A percentile compares a stretch with the other conserved stretches of the same genome.
These are phyloP conservation scores for Crocallis elinguaria DNA, from an alignment of 2,888 invertebrate genomes.

Conservation along the genomic window DNA sequence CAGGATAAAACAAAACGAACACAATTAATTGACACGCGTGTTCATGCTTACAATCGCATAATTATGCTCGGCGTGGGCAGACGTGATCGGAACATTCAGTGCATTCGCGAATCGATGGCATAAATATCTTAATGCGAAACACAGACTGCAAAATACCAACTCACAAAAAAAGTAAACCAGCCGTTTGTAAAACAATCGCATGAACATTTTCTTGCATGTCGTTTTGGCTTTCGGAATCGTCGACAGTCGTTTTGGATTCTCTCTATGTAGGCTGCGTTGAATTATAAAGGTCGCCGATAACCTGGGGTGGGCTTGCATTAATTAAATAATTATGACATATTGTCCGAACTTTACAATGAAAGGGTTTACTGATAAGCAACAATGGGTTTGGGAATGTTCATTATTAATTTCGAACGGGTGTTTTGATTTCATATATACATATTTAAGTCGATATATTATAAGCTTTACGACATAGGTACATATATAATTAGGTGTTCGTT, in stretches of 20 bases:
- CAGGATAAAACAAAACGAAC: constrained; percentile 14
- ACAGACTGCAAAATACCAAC: constrained; percentile 3
- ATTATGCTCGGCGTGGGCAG: constrained; percentile 34
- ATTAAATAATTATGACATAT: constrained; percentile 84
- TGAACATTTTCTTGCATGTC: constrained; percentile 6
- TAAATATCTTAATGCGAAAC: constrained; percentile 10
- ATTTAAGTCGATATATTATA: background rate
- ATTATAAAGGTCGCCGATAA: constrained; percentile 61
- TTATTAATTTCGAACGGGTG: constrained; percentile 61
- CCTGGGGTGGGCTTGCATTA: constrained; percentile 73
- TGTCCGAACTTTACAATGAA: constrained; percentile 75
- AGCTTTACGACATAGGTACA: too few relatives aligned
- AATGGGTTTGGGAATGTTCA: constrained; percentile 49
- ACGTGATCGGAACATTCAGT: constrained; percentile 9
- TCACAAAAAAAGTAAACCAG: constrained; percentile 6
- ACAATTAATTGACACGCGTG: constrained; percentile 35
- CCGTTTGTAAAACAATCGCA: constrained; percentile 16
- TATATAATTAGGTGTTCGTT: background rate
- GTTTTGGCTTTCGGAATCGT: background rate
- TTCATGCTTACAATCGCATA: constrained; percentile 30
- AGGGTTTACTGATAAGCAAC: constrained; percentile 73
- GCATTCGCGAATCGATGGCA: constrained; percentile 8
- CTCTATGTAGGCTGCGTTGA: constrained; percentile 20
- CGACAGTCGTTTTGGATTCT: constrained; percentile 17
- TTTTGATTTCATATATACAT: constrained; percentile 27